Evolutionary conservation across 2,888 invertebrate genomes (phyloP).

Genomic region (Ferrisia virgata): DNA sequence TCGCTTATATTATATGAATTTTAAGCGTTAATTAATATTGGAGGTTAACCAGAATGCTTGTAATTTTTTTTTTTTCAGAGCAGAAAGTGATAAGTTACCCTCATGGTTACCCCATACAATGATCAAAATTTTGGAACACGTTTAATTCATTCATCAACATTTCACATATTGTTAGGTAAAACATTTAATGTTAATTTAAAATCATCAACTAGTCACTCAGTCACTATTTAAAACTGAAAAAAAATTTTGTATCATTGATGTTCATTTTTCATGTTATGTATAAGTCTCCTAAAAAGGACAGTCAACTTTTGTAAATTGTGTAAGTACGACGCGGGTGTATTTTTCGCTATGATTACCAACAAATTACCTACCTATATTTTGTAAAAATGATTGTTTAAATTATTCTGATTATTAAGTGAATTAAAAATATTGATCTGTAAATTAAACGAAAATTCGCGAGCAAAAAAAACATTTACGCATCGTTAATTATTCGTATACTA

Average conservation of each 20-base stretch:
- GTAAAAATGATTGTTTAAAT: not conserved
- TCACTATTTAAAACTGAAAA: constrained; percentile 26
- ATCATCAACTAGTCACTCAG: constrained; percentile 43
- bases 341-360: not conserved
- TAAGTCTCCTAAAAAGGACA: constrained; percentile 18
- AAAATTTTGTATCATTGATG: constrained; percentile 21
- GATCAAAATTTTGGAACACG: not conserved
- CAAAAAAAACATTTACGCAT: too few species aligned
- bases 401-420: not conserved
- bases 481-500: too few species aligned
- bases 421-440: not conserved
- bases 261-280: not conserved
- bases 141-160: not conserved
- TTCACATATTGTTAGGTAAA: constrained; percentile 1
- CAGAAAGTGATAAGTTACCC: constrained; percentile 11
- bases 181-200: constrained; percentile 16
- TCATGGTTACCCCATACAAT: not conserved
- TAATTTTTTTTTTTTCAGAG: not conserved
- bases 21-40: not conserved
- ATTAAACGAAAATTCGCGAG: not conserved
- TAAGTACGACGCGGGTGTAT: not conserved
- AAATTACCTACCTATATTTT: not conserved
- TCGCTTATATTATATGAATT: not conserved
- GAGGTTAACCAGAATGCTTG: not conserved
- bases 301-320: constrained; percentile 8